Evolutionary conservation across 2,113 vertebrate species (phyloP).

Genomic region (Morone saxatilis): DNA sequence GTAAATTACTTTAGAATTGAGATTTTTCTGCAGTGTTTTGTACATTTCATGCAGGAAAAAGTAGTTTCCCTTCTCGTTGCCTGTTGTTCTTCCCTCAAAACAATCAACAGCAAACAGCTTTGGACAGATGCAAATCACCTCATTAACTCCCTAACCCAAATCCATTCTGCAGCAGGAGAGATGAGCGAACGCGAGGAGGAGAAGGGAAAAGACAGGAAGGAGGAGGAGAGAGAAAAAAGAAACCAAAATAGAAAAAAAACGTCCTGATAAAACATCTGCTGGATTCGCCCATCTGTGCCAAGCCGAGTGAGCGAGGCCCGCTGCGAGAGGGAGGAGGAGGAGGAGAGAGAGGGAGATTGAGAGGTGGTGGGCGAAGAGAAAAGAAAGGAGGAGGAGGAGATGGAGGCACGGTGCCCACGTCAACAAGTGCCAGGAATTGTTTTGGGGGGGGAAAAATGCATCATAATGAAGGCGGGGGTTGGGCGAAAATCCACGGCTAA

Average conservation of each 20-base stretch:
- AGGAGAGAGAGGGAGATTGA: conserved; percentile 45
- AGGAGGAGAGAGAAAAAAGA: background rate
- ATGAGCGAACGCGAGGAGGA: conserved; percentile 19
- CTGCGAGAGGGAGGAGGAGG: conserved; percentile 44
- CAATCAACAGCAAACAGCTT: conserved; percentile 79
- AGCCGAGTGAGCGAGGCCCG: conserved; percentile 63
- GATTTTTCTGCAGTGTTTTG: conserved; percentile 6
- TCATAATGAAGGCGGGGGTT: conserved; percentile 68
- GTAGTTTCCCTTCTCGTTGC: conserved; percentile 16
- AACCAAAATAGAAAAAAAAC: background rate
- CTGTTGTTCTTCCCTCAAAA: conserved; percentile 75
- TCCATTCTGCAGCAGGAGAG: conserved; percentile 69
- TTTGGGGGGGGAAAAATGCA: conserved; percentile 39
- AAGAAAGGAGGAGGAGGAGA: conserved; percentile 53
- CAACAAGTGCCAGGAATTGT: conserved; percentile 75
- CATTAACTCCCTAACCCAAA: conserved; percentile 79
- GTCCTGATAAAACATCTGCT: conserved; percentile 81
- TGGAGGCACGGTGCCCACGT: conserved; percentile 68
- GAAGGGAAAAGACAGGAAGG: conserved; percentile 28
- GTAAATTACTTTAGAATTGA: background rate
- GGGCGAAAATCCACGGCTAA: conserved; percentile 54
- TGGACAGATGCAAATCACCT: conserved; percentile 84
- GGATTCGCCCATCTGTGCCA: conserved; percentile 81
- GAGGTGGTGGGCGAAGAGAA: conserved; percentile 56
- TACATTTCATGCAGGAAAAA: conserved; percentile 45